phyloP scores from a whole-genome alignment of 2,797 vertebrate genomes.

The Leucoraja ocellata region DNA sequence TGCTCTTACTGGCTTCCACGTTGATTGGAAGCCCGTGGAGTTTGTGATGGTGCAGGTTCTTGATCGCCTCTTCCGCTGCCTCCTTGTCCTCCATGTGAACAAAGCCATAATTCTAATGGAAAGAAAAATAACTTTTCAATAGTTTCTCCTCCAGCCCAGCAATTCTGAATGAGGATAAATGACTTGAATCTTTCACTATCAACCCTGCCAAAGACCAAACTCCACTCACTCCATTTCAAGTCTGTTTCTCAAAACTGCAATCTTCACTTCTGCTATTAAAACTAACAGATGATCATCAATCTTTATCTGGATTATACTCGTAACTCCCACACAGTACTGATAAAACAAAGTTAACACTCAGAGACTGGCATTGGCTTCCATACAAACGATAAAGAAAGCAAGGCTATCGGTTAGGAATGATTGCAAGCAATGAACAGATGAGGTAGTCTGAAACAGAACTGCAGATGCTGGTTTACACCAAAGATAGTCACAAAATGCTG shows the following conservation, averaged over 20 bases:
- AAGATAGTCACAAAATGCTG: too few species aligned
- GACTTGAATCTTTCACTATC: background rate
- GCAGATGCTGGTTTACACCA: too few species aligned
- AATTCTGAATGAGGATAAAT: too few species aligned
- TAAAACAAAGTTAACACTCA: background rate
- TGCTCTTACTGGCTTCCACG: conserved; percentile 84
- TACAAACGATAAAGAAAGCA: background rate
- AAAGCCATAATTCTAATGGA: conserved; percentile 75
- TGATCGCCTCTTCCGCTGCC: conserved; percentile 83
- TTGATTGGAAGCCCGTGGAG: conserved; percentile 87
- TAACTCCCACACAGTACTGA: background rate
- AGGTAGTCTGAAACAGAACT: background rate
- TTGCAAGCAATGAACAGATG: background rate
- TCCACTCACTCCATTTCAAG: background rate
- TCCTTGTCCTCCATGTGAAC: conserved; percentile 88
- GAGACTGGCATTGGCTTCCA: background rate
- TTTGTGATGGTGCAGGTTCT: conserved; percentile 86
- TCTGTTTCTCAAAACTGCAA: background rate
- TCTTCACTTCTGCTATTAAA: background rate
- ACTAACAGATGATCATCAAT: background rate
- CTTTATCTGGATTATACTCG: background rate
- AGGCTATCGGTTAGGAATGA: background rate
- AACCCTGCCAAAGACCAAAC: too few species aligned
- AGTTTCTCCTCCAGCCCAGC: background rate
- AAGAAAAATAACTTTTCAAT: background rate